Percentiles rank a stretch among this genome's conserved stretches.
These are phyloP conservation scores for Papilio dardanus DNA, from an alignment of 1,140 invertebrate genomes.

Conservation along the genomic window DNA sequence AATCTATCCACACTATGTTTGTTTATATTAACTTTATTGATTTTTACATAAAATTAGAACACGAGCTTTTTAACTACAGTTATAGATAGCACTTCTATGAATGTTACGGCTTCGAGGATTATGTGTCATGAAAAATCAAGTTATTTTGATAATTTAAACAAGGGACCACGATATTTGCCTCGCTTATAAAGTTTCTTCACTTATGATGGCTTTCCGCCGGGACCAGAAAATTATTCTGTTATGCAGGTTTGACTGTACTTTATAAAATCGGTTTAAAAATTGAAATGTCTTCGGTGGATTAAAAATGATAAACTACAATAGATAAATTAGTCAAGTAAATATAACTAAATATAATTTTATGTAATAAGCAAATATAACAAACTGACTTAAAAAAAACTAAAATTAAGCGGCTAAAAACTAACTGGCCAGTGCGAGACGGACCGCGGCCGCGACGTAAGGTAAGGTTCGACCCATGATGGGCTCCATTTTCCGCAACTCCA, in stretches of 20 bases:
- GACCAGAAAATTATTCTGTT: too few species aligned
- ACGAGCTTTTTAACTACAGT: neutral
- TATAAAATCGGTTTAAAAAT: neutral
- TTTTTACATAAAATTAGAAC: conserved; percentile 3
- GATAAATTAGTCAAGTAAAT: neutral
- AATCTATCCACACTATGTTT: conserved; percentile 16
- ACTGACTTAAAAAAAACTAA: neutral
- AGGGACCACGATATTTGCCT: too few species aligned
- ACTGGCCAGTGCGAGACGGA: too few species aligned
- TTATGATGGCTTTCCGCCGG: too few species aligned
- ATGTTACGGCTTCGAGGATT: neutral
- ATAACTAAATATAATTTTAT: neutral
- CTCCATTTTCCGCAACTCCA: too few species aligned
- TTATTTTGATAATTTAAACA: too few species aligned
- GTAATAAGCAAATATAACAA: neutral
- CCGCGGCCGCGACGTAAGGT: too few species aligned
- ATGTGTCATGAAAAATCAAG: neutral
- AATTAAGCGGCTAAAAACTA: too few species aligned
- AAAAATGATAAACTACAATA: neutral
- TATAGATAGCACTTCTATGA: neutral
- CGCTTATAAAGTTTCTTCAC: too few species aligned
- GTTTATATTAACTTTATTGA: conserved; percentile 15
- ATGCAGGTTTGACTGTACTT: too few species aligned
- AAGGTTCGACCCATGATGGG: too few species aligned
- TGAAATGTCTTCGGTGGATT: too few species aligned